Percentiles rank a stretch among this genome's conserved stretches.
Evolutionary conservation across 2,888 invertebrate genomes (phyloP).

Genomic region (Lasius platythorax): DNA sequence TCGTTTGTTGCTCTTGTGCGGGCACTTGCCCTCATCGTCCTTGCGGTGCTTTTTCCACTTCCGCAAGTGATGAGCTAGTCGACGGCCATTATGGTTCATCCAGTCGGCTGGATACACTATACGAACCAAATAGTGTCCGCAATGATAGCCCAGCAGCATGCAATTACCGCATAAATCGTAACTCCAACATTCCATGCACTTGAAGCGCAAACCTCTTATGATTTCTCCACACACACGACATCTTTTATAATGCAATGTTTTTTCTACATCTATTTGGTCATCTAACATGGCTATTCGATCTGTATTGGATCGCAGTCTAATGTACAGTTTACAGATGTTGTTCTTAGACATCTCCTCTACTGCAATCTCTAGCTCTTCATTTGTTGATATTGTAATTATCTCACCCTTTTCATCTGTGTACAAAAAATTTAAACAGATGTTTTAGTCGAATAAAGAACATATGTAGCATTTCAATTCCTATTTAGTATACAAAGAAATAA

Average conservation of each 20-base stretch:
- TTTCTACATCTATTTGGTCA: neutral
- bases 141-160: conserved; percentile 90
- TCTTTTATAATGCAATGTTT: conserved; percentile 86
- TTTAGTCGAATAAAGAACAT: neutral
- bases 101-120: conserved; percentile 86
- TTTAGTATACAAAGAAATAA: neutral
- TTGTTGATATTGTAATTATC: conserved; percentile 88
- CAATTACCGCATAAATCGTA: conserved; percentile 94
- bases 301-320: neutral
- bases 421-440: conserved; percentile 49
- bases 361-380: conserved; percentile 90
- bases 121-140: conserved; percentile 93
- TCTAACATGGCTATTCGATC: no score
- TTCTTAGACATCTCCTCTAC: conserved; percentile 81
- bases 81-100: conserved; percentile 77
- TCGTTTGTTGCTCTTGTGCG: conserved; percentile 56
- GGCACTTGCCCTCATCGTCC: conserved; percentile 61
- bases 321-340: neutral
- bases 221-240: conserved; percentile 90
- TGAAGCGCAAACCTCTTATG: conserved; percentile 93
- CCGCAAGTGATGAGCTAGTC: conserved; percentile 77
- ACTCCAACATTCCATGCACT: conserved; percentile 91
- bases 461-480: neutral
- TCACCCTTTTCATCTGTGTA: conserved; percentile 89
- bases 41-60: conserved; percentile 64